phyloP scores from a whole-genome alignment of 2,113 vertebrate species.

The Brevimyrus niger region DNA sequence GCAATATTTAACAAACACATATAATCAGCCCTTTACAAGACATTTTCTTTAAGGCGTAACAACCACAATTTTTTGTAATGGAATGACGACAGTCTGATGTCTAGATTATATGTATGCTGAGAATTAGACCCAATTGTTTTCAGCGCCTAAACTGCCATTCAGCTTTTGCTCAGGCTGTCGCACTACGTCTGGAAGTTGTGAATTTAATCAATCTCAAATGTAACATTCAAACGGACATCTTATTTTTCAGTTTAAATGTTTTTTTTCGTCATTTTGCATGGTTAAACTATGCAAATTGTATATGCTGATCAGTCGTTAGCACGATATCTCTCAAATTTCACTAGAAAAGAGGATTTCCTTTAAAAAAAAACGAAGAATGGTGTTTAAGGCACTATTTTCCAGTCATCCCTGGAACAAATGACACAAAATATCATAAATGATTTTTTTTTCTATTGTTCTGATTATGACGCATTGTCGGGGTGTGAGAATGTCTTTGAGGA shows the following conservation, averaged over 20 bases:
- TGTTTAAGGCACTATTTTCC: neutral
- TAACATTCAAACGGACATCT: neutral
- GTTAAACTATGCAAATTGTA: neutral
- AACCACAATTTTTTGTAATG: neutral
- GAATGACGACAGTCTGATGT: neutral
- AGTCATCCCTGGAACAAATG: conserved; percentile 14
- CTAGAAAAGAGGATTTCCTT: neutral
- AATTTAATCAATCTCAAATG: neutral
- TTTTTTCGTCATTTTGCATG: neutral
- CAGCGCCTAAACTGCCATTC: neutral
- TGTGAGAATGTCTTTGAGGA: neutral
- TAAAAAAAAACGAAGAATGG: neutral
- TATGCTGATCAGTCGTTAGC: neutral
- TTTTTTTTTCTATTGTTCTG: neutral
- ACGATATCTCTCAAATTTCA: neutral
- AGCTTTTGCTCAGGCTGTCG: neutral
- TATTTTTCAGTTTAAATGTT: neutral
- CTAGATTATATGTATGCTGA: neutral
- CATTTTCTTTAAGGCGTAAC: neutral
- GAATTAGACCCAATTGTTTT: neutral
- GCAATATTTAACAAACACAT: neutral
- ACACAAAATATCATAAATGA: conserved; percentile 1
- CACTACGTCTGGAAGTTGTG: neutral
- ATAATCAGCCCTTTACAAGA: neutral
- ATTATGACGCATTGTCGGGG: neutral